Percentiles rank a stretch among this genome's conserved stretches.
Evolutionary conservation across 2,797 vertebrate species (phyloP).

Genomic region (Mus minutoides): DNA sequence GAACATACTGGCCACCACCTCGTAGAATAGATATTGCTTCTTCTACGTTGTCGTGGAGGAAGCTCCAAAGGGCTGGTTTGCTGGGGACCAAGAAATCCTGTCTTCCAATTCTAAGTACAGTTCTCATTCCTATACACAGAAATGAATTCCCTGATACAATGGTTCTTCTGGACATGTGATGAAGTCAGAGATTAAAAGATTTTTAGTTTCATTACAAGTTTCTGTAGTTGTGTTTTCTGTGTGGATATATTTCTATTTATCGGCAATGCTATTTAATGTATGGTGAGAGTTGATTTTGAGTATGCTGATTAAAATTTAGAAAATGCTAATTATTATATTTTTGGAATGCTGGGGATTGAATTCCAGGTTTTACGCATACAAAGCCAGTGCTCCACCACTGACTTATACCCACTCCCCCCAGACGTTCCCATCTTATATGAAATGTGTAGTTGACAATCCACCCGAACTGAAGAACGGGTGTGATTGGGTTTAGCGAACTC

Average conservation of each 20-base stretch:
- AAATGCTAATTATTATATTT: background rate
- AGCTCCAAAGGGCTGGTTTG: background rate
- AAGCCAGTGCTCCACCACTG: background rate
- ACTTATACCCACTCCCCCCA: background rate
- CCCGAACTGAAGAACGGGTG: conserved; percentile 3
- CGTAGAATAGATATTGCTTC: background rate
- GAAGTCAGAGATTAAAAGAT: background rate
- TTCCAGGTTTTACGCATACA: background rate
- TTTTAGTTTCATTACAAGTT: background rate
- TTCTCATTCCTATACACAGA: background rate
- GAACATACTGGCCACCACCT: background rate
- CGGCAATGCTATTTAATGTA: background rate
- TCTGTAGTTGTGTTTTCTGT: background rate
- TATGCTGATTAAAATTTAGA: background rate
- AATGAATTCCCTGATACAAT: conserved; percentile 57
- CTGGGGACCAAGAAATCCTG: background rate
- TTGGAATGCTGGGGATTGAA: background rate
- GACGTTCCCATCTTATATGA: background rate
- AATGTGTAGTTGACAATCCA: conserved; percentile 63
- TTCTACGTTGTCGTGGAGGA: background rate
- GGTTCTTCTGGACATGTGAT: background rate
- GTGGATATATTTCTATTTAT: background rate
- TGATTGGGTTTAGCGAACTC: conserved; percentile 5
- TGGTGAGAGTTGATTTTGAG: background rate
- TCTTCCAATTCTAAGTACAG: background rate